Evolutionary conservation across 2,113 vertebrate species (phyloP).

Genomic region (Neoarius graeffei): DNA sequence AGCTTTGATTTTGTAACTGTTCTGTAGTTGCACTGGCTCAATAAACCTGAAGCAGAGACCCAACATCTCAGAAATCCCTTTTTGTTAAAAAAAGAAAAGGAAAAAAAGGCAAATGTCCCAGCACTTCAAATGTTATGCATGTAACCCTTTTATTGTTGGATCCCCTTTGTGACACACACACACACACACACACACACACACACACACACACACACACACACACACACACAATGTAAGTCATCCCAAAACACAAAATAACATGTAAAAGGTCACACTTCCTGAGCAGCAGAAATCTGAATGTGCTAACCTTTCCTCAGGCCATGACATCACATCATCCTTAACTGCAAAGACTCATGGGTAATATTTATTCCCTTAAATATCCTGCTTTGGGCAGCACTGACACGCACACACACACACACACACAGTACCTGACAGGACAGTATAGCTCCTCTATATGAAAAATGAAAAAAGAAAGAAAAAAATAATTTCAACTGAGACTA

Average conservation of each 20-base stretch:
- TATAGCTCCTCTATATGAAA: not conserved
- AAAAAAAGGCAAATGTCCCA: not conserved
- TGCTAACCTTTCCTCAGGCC: constrained; percentile 69
- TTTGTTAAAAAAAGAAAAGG: too few species aligned
- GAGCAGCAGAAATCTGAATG: constrained; percentile 69
- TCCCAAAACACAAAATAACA: constrained; percentile 50
- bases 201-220: constrained; percentile 3
- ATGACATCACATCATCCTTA: constrained; percentile 7
- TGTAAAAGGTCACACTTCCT: constrained; percentile 70
- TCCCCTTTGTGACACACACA: not conserved
- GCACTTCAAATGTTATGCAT: not conserved
- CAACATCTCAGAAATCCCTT: not conserved
- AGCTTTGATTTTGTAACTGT: not conserved
- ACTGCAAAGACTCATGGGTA: constrained; percentile 43
- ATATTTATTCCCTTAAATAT: constrained; percentile 59
- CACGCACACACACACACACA: not conserved
- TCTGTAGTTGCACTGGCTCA: not conserved
- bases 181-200: not conserved
- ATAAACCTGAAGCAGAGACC: not conserved
- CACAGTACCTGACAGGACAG: not conserved
- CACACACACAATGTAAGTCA: not conserved
- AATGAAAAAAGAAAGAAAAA: not conserved
- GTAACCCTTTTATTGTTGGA: not conserved
- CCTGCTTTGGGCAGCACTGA: not conserved
- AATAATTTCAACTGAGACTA: not conserved